These are phyloP conservation scores for Batillaria attramentaria DNA, from an alignment of 1,140 invertebrate species.

Conservation along the genomic window DNA sequence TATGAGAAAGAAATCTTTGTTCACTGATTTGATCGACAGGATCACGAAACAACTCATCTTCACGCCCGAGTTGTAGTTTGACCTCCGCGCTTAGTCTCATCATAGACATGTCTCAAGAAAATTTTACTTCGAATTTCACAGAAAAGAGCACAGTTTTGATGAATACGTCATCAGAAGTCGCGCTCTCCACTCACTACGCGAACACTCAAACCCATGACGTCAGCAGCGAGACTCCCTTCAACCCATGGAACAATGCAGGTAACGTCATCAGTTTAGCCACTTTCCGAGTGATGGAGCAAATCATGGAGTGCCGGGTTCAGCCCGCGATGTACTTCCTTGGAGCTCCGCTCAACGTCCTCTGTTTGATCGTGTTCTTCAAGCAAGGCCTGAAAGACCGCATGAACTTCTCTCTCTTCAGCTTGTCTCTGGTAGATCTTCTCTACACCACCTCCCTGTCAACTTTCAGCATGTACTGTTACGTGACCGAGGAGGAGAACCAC, in stretches of 20 bases:
- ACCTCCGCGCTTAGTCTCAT: too few relatives aligned
- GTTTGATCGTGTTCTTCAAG: not conserved
- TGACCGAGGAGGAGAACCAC: not conserved
- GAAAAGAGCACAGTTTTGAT: too few relatives aligned
- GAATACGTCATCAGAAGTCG: too few relatives aligned
- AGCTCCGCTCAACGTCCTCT: not conserved
- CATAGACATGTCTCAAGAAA: too few relatives aligned
- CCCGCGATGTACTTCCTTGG: not conserved
- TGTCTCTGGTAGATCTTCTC: not conserved
- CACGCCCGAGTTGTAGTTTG: too few relatives aligned
- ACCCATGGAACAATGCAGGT: not conserved
- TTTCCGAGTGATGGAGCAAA: too few relatives aligned
- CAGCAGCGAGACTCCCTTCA: not conserved
- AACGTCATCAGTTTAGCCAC: not conserved
- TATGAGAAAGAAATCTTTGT: too few relatives aligned
- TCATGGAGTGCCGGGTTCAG: not conserved
- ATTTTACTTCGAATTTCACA: too few relatives aligned
- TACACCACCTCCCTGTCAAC: not conserved
- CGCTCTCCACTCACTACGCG: too few relatives aligned
- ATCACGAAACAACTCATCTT: too few relatives aligned
- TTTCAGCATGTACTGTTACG: not conserved
- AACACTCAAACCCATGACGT: too few relatives aligned
- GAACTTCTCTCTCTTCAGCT: slow-evolving; percentile 5
- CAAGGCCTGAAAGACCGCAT: not conserved
- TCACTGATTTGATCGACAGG: too few relatives aligned